Evolutionary conservation across 2,888 invertebrate species (phyloP), one percentile per base, ranked within the genome.

Genomic region (Drosophila sordidapex): DNA sequence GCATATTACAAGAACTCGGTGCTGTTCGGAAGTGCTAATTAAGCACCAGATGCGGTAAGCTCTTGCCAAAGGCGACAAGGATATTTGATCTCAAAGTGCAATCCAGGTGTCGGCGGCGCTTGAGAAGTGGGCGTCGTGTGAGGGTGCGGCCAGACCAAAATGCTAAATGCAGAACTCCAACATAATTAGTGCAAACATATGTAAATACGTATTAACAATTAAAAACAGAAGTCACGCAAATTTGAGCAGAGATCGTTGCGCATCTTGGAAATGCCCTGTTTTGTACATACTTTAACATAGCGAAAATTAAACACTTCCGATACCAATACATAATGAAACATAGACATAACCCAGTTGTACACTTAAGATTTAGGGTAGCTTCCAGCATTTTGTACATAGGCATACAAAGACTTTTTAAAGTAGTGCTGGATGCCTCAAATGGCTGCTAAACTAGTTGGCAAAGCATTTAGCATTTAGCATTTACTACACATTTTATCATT

Each of bases 1-100:
- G 90, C 92, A 13, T 97, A 97, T 94, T 97, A 97, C 94, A 97
- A 97, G 94, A 97, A 97, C 94, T 97, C 97, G 40, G 97, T 97
- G 82, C 94, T 97, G 80, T 97, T 97, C 93, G 97, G 97, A 89
- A 97, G 97, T 92, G 97, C 97, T 91, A 97, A 97, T 94, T 95
- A 95, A 74, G 46, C 54, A 48, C 33, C 64, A 11, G 15, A 38
- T 25, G 54, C 56, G 74, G 59, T 60, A 61, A 69, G 74, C 70
- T 72, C 48, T 48, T 66, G 76, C 74, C 70, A 58, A 59, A 62
- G 60, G 62, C 75, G 64, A 70, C 64, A 61, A 58, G 70, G 81
- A 87, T 74, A 74, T 73, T 76, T 88, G 92, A 92, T 92, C 92
- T 91, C 91, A 91, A 82, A 83, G 91, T 91, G 92, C 91, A 91